phyloP scores from a whole-genome alignment of 1,140 invertebrate species.

The Penaeus chinensis region DNA sequence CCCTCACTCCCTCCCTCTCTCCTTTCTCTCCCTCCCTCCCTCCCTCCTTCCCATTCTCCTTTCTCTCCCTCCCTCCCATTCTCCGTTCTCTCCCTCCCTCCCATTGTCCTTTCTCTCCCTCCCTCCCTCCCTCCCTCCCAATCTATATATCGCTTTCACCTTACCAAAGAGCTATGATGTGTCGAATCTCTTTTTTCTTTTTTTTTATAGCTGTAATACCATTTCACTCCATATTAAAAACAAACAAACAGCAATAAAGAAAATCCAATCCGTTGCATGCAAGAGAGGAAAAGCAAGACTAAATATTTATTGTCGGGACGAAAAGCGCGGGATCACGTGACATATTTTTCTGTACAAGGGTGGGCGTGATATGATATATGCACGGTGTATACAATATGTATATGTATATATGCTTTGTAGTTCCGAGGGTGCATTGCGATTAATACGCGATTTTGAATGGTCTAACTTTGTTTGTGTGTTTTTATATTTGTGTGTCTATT shows the following conservation, averaged over 20 bases:
- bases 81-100: background rate
- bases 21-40: conserved; percentile 28
- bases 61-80: conserved; percentile 3
- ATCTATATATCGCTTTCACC: background rate
- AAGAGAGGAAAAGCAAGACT: no score
- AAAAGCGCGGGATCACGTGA: no score
- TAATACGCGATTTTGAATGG: background rate
- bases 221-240: no score
- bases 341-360: background rate
- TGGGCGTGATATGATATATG: conserved; percentile 17
- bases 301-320: no score
- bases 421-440: background rate
- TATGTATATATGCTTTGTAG: background rate
- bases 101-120: no score
- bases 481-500: background rate
- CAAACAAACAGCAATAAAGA: no score
- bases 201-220: no score
- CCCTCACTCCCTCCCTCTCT: background rate
- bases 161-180: no score
- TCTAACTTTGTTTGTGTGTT: background rate
- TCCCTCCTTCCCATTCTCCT: conserved; percentile 18
- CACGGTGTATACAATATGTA: conserved; percentile 1
- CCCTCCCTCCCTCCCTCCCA: background rate
- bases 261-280: no score
- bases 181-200: no score